Base-by-base conservation (phyloP, 2,888 invertebrate genomes). In the Spialia ferax region DNA sequence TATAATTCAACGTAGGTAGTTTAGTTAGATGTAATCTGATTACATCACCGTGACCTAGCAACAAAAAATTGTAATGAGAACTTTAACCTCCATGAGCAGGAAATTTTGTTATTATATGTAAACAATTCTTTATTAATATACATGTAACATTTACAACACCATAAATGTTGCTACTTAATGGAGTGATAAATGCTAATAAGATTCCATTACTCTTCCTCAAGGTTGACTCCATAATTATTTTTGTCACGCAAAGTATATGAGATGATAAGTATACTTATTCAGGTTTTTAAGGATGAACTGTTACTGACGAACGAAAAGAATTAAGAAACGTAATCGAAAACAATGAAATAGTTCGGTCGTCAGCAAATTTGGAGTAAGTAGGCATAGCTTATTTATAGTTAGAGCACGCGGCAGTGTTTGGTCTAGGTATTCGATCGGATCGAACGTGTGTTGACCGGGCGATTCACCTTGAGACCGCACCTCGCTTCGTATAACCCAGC, bases 401-500 rank as follows among this genome's bases (percentile, higher is more conserved):
- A 80, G 84, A 84, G 83, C 88, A 88, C 85, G 85, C 80, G 86
- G 81, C 78, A 79, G 79, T 90, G 87, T 92, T 89, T 92, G 87
- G 89, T 90, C 90, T 92, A 91, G 88, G 89, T 86, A 83, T 85
- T 85, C 82, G 82, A 85, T 86, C 76, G 84, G 79, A 83, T 80
- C 80, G 79, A 82, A 85, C 88, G 92, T 85, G 76, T 92, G 88
- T 92, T 93, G 91, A 91, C 91, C 92, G 89, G 81, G 80, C 90
- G 83, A 84, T 87, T 91, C 87, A 91, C 92, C 92, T 92, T 93
- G 93, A 89, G 81, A 88, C 84, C 90, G 86, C 88, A 83, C 88
- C 88, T 89, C 87, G 82, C 81, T 80, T 83, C 75, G 76, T 86
- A 88, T 87, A 86, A 88, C 76, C 82, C 88, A 70, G 76, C 86